Conservation (phyloP, 1,140 invertebrate genomes). For the Bombyx mori region DNA sequence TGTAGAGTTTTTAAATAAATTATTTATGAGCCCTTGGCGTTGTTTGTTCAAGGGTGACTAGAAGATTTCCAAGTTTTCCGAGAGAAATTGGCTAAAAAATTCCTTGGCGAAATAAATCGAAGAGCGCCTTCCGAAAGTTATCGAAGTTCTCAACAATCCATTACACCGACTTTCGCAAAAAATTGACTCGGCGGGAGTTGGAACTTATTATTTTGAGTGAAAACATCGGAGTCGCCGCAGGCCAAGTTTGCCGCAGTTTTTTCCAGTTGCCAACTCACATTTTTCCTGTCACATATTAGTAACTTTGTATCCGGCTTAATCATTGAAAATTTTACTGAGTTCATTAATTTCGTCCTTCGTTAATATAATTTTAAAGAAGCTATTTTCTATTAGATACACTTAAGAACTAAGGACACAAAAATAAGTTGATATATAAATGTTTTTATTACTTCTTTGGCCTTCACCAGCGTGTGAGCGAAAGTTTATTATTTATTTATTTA, state of each 20-base stretch:
- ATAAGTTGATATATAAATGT: too few species aligned
- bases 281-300: too few species aligned
- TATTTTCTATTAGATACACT: too few species aligned
- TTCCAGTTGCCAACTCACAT: too few species aligned
- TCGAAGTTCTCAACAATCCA: conserved; percentile 69
- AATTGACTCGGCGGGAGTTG: conserved; percentile 47
- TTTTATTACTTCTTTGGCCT: too few species aligned
- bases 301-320: too few species aligned
- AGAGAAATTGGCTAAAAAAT: conserved; percentile 69
- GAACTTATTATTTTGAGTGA: conserved; percentile 68
- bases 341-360: too few species aligned
- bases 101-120: conserved; percentile 64
- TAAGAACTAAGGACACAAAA: too few species aligned
- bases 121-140: conserved; percentile 69
- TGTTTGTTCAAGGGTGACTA: conserved; percentile 52
- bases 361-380: too few species aligned
- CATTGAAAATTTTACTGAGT: too few species aligned
- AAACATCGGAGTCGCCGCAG: conserved; percentile 29
- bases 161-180: conserved; percentile 68
- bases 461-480: too few species aligned
- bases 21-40: conserved; percentile 21
- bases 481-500: too few species aligned
- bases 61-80: conserved; percentile 60
- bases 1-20: conserved; percentile 17
- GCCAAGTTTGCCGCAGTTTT: conserved; percentile 25